Evolutionary conservation across 2,797 vertebrate species (phyloP).

Genomic region (Eulemur mongoz): DNA sequence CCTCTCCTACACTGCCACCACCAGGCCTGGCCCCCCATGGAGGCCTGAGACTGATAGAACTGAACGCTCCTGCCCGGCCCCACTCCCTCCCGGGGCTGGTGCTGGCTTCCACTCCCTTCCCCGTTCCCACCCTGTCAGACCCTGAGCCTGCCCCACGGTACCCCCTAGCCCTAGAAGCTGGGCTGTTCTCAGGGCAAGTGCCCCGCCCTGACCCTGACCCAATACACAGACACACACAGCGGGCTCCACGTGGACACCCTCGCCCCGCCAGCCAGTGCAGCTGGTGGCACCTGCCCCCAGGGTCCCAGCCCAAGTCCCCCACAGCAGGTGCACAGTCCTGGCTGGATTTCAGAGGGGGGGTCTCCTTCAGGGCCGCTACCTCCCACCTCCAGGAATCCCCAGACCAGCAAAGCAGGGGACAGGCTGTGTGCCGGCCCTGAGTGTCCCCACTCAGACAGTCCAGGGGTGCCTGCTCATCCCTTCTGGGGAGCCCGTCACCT

Average conservation of each 20-base stretch:
- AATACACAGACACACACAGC: background rate
- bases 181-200: background rate
- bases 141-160: too few relatives aligned
- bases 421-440: background rate
- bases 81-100: too few relatives aligned
- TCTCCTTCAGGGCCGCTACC: background rate
- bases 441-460: background rate
- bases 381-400: background rate
- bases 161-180: background rate
- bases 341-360: background rate
- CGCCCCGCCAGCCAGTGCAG: background rate
- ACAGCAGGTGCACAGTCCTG: background rate
- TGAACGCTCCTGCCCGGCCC: background rate
- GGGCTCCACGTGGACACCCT: background rate
- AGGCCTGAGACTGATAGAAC: background rate
- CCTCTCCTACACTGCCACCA: background rate
- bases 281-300: background rate
- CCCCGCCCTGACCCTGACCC: background rate
- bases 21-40: background rate
- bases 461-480: background rate
- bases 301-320: background rate
- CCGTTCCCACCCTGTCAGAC: background rate
- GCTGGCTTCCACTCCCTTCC: background rate
- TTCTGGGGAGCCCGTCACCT: background rate
- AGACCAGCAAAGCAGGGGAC: background rate